A percentile compares a stretch with the other conserved stretches of the same genome.
Evolutionary conservation across 2,888 invertebrate species (phyloP).

Genomic region (Tuberolachnus salignus): DNA sequence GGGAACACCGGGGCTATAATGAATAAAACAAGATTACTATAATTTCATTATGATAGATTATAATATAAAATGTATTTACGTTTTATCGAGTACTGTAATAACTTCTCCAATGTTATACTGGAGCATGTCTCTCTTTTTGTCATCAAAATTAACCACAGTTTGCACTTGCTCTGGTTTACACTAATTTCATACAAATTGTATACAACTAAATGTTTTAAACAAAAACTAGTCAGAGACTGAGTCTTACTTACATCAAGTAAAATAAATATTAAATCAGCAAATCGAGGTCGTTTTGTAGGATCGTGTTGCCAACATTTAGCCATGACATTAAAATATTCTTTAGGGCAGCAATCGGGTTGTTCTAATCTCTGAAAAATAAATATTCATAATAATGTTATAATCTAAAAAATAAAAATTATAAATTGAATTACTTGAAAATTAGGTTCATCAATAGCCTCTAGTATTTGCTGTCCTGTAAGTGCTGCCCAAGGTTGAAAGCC

Average conservation of each 20-base stretch:
- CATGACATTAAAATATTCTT: constrained; percentile 91
- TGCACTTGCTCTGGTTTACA: constrained; percentile 92
- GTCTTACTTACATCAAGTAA: constrained; percentile 71
- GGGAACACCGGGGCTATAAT: constrained; percentile 61
- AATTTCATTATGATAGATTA: constrained; percentile 28
- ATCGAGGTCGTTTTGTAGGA: constrained; percentile 84
- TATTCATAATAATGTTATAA: constrained; percentile 1
- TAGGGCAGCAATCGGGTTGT: constrained; percentile 92
- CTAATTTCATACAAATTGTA: constrained; percentile 60
- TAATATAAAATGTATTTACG: constrained; percentile 64
- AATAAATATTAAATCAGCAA: constrained; percentile 79
- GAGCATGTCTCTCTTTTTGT: constrained; percentile 72
- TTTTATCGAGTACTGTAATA: constrained; percentile 88
- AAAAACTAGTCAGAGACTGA: neutral
- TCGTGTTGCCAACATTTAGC: constrained; percentile 96
- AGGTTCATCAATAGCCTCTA: constrained; percentile 94
- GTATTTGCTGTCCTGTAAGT: constrained; percentile 88
- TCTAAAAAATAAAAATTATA: constrained; percentile 1
- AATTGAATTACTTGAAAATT: constrained; percentile 71
- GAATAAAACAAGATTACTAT: neutral
- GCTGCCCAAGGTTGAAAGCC: constrained; percentile 99
- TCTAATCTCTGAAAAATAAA: constrained; percentile 75
- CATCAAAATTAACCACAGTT: constrained; percentile 70
- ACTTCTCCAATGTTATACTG: constrained; percentile 86
- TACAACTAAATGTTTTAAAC: constrained; percentile 14